Evolutionary conservation across 2,888 invertebrate species (phyloP), one percentile per base, ranked within the genome.

Genomic region (Drosophila prolongata): DNA sequence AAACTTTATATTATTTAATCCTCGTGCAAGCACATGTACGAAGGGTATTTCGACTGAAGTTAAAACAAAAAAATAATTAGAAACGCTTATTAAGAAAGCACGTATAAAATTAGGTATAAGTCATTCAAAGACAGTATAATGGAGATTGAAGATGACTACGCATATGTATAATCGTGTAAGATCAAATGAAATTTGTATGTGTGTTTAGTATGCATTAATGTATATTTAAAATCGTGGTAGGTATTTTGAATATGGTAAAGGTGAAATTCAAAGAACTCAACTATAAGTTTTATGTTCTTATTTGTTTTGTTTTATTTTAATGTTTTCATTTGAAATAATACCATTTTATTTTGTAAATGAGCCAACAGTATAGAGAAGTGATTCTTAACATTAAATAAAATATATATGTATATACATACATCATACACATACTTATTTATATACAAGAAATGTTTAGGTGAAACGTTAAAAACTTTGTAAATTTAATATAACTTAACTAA

Each of bases 191-290:
- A 38, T 37, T 55, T 49, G 54, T 60, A 68, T 65, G 64, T 57
- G 61, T 75, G 59, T 66, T 70, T 56, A 57, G 38, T 79, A 73
- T 71, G 40, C 68, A 72, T 57, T 71, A 55, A 77, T 64, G 56
- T 50, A 67, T 62, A 73, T 60, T 58, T 73, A 76, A 69, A 83
- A 80, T 75, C 57, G 66, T 70, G 56, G 61, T 80, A 89, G 83
- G 75, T 81, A 89, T 85, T 87, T 85, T 75, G 79, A 84, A 86
- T 87, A 88, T 84, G 87, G 89, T 77, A 84, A 86, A 84, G 88
- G 82, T 77, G 80, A 78, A 85, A 77, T 78, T 78, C 75, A 76
- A 89, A 75, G 76, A 88, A 81, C 83, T 86, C 78, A 86, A 80
- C 80, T 80, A 71, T 77, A 89, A 86, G 89, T 85, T 79, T 77